These are phyloP conservation scores for Symphodus melops DNA, from an alignment of 2,113 vertebrate genomes.

Conservation along the genomic window DNA sequence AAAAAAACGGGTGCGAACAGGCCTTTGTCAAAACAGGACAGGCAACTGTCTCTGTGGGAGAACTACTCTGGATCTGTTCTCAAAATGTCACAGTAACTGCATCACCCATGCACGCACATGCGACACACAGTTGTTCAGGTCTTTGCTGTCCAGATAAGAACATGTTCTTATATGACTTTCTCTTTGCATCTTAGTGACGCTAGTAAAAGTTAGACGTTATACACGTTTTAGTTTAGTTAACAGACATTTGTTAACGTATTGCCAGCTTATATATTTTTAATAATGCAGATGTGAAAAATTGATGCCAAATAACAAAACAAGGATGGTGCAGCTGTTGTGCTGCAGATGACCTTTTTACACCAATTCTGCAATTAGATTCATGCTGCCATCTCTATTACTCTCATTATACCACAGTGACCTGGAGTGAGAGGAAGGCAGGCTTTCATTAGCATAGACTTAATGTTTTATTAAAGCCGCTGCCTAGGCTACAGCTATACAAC, in stretches of 20 bases:
- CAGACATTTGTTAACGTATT: neutral
- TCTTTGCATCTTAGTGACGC: neutral
- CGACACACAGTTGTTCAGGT: neutral
- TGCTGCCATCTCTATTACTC: constrained; percentile 37
- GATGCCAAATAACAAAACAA: neutral
- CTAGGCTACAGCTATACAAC: constrained; percentile 17
- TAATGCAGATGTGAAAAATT: neutral
- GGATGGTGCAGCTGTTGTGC: constrained; percentile 15
- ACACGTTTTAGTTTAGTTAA: neutral
- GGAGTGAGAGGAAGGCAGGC: constrained; percentile 35
- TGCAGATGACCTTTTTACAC: constrained; percentile 37
- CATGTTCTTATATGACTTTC: neutral
- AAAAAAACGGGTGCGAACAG: neutral
- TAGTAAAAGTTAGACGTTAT: neutral
- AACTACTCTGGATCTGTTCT: constrained; percentile 38
- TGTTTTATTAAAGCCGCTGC: constrained; percentile 57
- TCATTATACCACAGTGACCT: constrained; percentile 66
- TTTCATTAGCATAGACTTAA: constrained; percentile 51
- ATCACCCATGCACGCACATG: constrained; percentile 26
- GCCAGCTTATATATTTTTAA: neutral
- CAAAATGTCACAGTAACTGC: constrained; percentile 55
- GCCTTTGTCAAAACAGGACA: constrained; percentile 22
- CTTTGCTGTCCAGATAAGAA: neutral
- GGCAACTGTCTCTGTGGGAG: constrained; percentile 34
- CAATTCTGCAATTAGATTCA: constrained; percentile 48